These are phyloP conservation scores for Lithophane ornitopus DNA, from an alignment of 2,888 invertebrate species.

Conservation along the genomic window DNA sequence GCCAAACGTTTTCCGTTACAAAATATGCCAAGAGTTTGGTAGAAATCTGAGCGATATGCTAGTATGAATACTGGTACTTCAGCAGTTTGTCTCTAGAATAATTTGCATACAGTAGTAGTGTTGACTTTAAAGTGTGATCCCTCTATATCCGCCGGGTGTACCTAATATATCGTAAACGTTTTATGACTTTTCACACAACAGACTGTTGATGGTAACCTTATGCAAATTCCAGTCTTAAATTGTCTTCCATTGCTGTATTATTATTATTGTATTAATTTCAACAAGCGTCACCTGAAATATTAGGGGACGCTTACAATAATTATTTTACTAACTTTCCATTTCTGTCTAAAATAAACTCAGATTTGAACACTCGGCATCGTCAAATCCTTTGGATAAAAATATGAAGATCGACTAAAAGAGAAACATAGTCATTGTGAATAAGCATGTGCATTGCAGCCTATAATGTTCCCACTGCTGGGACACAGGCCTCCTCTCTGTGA, in stretches of 20 bases:
- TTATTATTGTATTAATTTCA: not conserved
- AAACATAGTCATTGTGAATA: not conserved
- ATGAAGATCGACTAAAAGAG: not conserved
- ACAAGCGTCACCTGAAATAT: not conserved
- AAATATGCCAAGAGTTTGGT: slow-evolving; percentile 49
- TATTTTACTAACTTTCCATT: not conserved
- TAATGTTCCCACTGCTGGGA: too few relatives aligned
- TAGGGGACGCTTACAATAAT: too few relatives aligned
- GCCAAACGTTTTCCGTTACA: slow-evolving; percentile 47
- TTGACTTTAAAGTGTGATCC: slow-evolving; percentile 6
- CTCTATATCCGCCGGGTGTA: slow-evolving; percentile 5
- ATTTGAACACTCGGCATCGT: not conserved
- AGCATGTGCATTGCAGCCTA: too few relatives aligned
- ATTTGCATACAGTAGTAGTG: slow-evolving; percentile 11
- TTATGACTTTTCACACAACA: slow-evolving; percentile 39
- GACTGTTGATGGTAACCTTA: slow-evolving; percentile 22
- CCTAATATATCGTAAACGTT: slow-evolving; percentile 29
- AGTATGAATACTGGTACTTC: not conserved
- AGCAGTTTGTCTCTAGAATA: slow-evolving; percentile 21
- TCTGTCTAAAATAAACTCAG: not conserved
- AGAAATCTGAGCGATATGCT: slow-evolving; percentile 27
- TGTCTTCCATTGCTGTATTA: not conserved
- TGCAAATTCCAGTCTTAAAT: slow-evolving; percentile 17
- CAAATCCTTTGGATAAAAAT: not conserved
- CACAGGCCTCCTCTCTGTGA: too few relatives aligned